These are phyloP conservation scores for Ailuropoda melanoleuca DNA, from an alignment of 2,113 vertebrate species.

Conservation along the genomic window DNA sequence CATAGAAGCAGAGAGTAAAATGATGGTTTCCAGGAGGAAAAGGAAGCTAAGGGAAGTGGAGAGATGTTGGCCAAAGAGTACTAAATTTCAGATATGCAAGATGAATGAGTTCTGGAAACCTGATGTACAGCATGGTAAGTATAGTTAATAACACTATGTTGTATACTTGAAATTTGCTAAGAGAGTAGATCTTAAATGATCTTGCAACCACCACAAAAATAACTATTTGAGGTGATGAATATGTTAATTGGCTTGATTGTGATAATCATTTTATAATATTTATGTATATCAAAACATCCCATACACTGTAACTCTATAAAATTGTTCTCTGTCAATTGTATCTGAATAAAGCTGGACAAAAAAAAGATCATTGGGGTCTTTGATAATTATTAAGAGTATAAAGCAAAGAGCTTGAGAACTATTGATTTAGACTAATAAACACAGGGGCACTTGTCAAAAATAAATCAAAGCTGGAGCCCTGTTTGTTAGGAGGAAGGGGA, in stretches of 20 bases:
- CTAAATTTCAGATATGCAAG: neutral
- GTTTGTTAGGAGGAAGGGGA: neutral
- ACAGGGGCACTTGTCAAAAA: neutral
- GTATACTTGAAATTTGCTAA: neutral
- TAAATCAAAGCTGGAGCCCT: neutral
- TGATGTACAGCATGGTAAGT: neutral
- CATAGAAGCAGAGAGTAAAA: neutral
- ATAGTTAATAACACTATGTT: neutral
- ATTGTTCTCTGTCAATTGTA: neutral
- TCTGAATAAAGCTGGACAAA: neutral
- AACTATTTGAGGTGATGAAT: neutral
- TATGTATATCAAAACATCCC: neutral
- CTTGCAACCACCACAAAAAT: neutral
- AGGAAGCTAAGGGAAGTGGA: neutral
- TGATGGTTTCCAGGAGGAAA: neutral
- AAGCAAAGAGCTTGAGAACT: neutral
- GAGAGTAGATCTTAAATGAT: neutral
- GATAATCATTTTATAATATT: neutral
- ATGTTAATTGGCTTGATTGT: neutral
- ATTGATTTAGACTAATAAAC: neutral
- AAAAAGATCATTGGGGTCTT: neutral
- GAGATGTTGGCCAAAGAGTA: neutral
- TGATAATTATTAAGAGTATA: neutral
- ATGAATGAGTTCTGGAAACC: neutral
- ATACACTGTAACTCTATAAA: neutral